Percentiles rank a stretch among this genome's conserved stretches.
These are phyloP conservation scores for Thalassoma bifasciatum DNA, from an alignment of 2,113 vertebrate species.

Conservation along the genomic window DNA sequence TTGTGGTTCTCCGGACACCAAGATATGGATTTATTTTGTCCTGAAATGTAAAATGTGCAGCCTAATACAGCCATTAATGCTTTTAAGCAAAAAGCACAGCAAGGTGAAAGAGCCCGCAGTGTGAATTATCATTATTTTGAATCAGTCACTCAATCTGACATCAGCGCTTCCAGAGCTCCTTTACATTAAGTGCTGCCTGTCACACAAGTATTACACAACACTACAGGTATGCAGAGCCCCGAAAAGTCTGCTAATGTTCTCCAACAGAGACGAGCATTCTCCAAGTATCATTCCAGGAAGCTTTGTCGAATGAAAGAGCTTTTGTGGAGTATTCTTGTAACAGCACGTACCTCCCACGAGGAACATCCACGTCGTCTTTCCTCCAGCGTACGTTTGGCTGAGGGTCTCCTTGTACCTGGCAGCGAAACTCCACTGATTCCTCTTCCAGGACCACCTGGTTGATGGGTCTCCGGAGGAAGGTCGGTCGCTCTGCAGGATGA, in stretches of 20 bases:
- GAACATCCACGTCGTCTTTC: slow-evolving; percentile 94
- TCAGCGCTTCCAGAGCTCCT: slow-evolving; percentile 13
- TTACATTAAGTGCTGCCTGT: slow-evolving; percentile 45
- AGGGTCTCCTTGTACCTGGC: slow-evolving; percentile 97
- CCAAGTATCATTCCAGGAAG: not conserved
- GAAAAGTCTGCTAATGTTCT: not conserved
- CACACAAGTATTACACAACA: slow-evolving; percentile 40
- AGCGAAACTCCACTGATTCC: slow-evolving; percentile 94
- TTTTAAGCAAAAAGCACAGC: slow-evolving; percentile 30
- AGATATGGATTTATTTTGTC: not conserved
- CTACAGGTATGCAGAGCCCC: not conserved
- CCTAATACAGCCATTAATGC: slow-evolving; percentile 45
- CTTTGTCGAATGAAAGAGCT: not conserved
- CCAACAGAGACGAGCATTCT: not conserved
- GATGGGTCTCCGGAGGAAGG: slow-evolving; percentile 94
- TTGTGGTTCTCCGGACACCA: slow-evolving; percentile 6
- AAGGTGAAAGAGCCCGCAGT: slow-evolving; percentile 43
- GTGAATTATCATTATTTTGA: slow-evolving; percentile 50
- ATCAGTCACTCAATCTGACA: slow-evolving; percentile 50
- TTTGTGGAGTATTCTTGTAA: not conserved
- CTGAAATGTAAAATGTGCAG: slow-evolving; percentile 37
- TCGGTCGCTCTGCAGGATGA: slow-evolving; percentile 89
- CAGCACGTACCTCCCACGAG: slow-evolving; percentile 89
- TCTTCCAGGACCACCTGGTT: slow-evolving; percentile 99
- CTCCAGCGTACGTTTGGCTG: slow-evolving; percentile 95